Percentiles rank a stretch among this genome's conserved stretches.
Evolutionary conservation across 2,113 vertebrate genomes (phyloP).

Genomic region (Centropristis striata): DNA sequence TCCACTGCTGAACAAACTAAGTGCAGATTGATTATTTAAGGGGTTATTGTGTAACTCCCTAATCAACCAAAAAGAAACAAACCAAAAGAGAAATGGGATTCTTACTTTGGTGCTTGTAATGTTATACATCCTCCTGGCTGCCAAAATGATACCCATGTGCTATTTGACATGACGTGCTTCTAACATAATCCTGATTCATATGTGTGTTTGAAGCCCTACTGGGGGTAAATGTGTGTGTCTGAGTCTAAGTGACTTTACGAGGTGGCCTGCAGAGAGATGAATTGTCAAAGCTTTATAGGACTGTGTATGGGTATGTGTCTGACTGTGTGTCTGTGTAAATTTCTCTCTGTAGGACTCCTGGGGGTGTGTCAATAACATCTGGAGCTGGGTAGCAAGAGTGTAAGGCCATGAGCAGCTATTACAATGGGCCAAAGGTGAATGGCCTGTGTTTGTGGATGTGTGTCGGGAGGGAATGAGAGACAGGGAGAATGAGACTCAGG

Average conservation of each 20-base stretch:
- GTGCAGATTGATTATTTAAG: not conserved
- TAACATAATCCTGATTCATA: constrained; percentile 15
- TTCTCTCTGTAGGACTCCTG: constrained; percentile 37
- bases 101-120: not conserved
- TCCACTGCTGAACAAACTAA: not conserved
- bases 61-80: not conserved
- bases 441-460: constrained; percentile 6
- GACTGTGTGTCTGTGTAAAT: constrained; percentile 50
- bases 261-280: constrained; percentile 33
- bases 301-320: not conserved
- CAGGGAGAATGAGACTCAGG: not conserved
- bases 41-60: not conserved
- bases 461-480: not conserved
- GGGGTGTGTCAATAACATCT: constrained; percentile 77
- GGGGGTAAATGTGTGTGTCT: constrained; percentile 27
- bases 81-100: not conserved
- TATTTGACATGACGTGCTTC: constrained; percentile 15
- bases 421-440: constrained; percentile 71
- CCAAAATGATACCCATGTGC: constrained; percentile 2
- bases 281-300: constrained; percentile 12
- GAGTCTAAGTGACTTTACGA: constrained; percentile 28
- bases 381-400: constrained; percentile 57
- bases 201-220: constrained; percentile 35
- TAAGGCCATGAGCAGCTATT: constrained; percentile 67
- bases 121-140: not conserved